Evolutionary conservation across 1,140 invertebrate species (phyloP).

Genomic region (Drosophila ogumai): DNA sequence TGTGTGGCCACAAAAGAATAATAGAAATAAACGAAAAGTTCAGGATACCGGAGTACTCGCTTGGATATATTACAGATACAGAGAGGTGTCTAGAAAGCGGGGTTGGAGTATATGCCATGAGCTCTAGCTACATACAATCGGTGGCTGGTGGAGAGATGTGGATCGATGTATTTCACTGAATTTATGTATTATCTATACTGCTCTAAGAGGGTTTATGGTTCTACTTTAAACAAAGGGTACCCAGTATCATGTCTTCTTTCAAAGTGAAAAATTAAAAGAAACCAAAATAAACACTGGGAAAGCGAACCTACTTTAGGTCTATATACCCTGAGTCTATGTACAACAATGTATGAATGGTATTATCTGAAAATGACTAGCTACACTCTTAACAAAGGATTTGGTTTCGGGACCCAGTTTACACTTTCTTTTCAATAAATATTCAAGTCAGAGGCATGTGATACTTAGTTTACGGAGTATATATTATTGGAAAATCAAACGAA

Average conservation of each 20-base stretch:
- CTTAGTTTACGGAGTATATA: slow-evolving; percentile 32
- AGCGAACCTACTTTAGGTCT: slow-evolving; percentile 2
- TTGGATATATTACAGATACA: slow-evolving; percentile 14
- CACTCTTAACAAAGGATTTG: neutral
- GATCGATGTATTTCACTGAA: slow-evolving; percentile 1
- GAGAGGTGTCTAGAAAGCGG: slow-evolving; percentile 38
- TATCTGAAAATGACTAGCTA: slow-evolving; percentile 11
- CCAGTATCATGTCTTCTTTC: neutral
- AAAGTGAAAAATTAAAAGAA: neutral
- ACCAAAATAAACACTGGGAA: neutral
- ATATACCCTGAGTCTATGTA: slow-evolving; percentile 10
- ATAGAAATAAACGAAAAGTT: slow-evolving; percentile 49
- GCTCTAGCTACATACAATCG: slow-evolving; percentile 27
- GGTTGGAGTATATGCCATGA: slow-evolving; percentile 21
- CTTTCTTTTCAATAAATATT: neutral
- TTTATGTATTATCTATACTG: neutral
- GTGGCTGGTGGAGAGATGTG: slow-evolving; percentile 14
- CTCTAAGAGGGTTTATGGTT: neutral
- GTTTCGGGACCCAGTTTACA: neutral
- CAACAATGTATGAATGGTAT: slow-evolving; percentile 1
- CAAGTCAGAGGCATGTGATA: slow-evolving; percentile 7
- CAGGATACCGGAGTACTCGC: slow-evolving; percentile 30
- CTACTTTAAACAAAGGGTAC: neutral
- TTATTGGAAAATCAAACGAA: slow-evolving; percentile 59
- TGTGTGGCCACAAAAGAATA: slow-evolving; percentile 71